These are phyloP conservation scores for Yponomeuta evonymella DNA, from an alignment of 2,888 invertebrate genomes.

Conservation along the genomic window DNA sequence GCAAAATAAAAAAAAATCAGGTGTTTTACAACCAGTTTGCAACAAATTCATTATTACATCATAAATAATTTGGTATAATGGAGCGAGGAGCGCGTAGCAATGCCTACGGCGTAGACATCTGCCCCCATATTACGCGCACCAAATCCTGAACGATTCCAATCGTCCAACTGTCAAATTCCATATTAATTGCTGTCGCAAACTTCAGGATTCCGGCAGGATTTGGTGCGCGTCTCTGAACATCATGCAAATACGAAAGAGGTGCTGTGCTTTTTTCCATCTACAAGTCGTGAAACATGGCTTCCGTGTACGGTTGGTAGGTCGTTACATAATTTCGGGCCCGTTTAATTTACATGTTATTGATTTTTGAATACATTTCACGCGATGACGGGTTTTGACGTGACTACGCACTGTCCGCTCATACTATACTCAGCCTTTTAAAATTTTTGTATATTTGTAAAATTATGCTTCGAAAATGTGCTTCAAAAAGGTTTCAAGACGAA, in stretches of 20 bases:
- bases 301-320: not conserved
- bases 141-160: no score
- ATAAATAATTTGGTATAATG: no score
- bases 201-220: no score
- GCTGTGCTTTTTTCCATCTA: not conserved
- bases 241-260: not conserved
- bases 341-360: conserved; percentile 9
- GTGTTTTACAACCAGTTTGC: no score
- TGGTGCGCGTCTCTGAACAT: no score
- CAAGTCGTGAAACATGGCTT: not conserved
- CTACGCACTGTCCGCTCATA: not conserved
- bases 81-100: not conserved
- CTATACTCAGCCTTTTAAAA: not conserved
- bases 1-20: no score
- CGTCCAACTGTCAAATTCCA: no score
- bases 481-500: no score
- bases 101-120: not conserved
- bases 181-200: no score
- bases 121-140: no score
- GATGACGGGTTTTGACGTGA: conserved; percentile 3
- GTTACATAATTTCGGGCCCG: not conserved
- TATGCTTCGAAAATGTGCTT: no score
- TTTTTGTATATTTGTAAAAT: no score
- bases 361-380: conserved; percentile 12
- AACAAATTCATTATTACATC: not conserved